Conservation (phyloP, 1,140 invertebrate species). For the Drosophila asahinai region DNA sequence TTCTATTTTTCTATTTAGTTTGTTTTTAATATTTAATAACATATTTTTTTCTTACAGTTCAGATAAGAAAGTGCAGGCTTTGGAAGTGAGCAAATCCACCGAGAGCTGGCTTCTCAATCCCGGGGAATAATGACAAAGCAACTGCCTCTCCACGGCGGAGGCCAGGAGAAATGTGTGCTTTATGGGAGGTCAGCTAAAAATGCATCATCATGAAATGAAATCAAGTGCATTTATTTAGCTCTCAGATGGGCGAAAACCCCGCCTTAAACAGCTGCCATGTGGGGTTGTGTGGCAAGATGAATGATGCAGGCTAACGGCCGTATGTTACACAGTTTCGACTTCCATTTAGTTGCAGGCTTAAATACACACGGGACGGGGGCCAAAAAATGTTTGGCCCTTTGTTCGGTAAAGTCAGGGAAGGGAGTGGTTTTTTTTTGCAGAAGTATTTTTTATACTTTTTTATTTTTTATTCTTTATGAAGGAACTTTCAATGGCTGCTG, state of each 20-base stretch:
- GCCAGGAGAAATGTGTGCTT: conserved; percentile 26
- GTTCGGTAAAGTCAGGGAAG: conserved; percentile 27
- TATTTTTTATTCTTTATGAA: not conserved
- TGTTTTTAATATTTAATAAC: too few relatives aligned
- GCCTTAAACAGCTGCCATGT: conserved; percentile 21
- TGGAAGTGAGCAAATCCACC: not conserved
- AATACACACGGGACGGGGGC: conserved; percentile 63
- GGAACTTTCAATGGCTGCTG: conserved; percentile 46
- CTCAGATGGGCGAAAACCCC: not conserved
- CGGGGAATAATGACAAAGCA: conserved; percentile 67
- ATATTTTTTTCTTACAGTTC: conserved; percentile 6
- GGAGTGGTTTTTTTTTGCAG: not conserved
- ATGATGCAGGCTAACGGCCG: conserved; percentile 62
- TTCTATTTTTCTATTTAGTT: too few relatives aligned
- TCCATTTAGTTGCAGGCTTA: conserved; percentile 76
- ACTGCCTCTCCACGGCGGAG: conserved; percentile 36
- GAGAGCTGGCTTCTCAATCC: conserved; percentile 9
- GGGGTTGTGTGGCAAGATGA: conserved; percentile 60
- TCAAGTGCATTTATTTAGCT: conserved; percentile 80
- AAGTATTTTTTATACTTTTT: conserved; percentile 29
- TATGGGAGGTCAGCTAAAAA: conserved; percentile 58
- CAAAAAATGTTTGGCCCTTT: conserved; percentile 71
- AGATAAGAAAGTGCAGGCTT: not conserved
- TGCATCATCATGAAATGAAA: conserved; percentile 81
- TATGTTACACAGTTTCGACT: conserved; percentile 60